A percentile compares a stretch with the other conserved stretches of the same genome.
Evolutionary conservation across 2,888 invertebrate genomes (phyloP).

Genomic region (Andrena chrysosceles): DNA sequence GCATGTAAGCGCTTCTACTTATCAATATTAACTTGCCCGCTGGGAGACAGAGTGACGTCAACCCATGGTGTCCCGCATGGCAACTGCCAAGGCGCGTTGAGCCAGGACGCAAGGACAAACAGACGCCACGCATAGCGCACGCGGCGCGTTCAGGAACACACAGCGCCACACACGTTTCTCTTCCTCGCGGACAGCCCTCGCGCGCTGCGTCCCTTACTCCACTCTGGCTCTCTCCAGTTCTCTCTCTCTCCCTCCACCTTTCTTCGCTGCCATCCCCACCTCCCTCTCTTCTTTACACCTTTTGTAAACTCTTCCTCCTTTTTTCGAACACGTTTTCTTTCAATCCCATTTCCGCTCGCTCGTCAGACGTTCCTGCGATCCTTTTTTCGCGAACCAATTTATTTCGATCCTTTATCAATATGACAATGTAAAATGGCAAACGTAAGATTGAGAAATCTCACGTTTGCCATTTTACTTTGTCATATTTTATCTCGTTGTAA

Average conservation of each 20-base stretch:
- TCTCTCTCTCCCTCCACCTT: neutral
- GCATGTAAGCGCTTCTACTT: constrained; percentile 72
- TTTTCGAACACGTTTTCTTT: constrained; percentile 53
- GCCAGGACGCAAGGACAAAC: constrained; percentile 74
- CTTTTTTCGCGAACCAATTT: constrained; percentile 4
- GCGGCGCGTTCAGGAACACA: constrained; percentile 48
- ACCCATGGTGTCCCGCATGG: constrained; percentile 78
- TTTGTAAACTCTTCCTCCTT: constrained; percentile 50
- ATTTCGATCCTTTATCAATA: neutral
- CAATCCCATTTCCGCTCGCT: constrained; percentile 50
- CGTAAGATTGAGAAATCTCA: no score
- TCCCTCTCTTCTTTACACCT: constrained; percentile 48
- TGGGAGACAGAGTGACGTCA: constrained; percentile 80
- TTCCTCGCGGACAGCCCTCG: constrained; percentile 49
- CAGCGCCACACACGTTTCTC: constrained; percentile 20
- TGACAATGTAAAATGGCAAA: no score
- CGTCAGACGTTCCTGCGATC: neutral
- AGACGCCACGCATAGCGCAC: constrained; percentile 62
- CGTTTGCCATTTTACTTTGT: neutral
- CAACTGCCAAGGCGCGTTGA: constrained; percentile 72
- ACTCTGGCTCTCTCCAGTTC: constrained; percentile 1
- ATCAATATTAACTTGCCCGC: constrained; percentile 81
- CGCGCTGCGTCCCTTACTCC: constrained; percentile 50
- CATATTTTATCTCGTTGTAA: neutral
- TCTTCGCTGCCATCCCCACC: constrained; percentile 10